phyloP scores from a whole-genome alignment of 2,797 vertebrate species.

The Cyclopterus lumpus region DNA sequence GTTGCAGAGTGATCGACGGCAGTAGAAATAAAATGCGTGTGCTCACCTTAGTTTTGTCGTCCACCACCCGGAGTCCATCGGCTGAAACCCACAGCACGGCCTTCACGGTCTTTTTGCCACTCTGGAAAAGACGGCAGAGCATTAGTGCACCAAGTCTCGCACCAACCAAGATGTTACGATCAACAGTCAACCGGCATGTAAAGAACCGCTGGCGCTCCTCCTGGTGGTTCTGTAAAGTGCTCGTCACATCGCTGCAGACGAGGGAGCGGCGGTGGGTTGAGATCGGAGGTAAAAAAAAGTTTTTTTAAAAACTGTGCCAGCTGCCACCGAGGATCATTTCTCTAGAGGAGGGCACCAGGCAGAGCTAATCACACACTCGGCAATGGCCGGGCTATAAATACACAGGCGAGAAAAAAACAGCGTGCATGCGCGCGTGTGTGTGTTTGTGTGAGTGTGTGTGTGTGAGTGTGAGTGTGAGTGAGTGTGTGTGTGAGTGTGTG shows the following conservation, averaged over 20 bases:
- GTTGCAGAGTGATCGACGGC: conserved; percentile 12
- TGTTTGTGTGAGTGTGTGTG: neutral
- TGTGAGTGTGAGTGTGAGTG: neutral
- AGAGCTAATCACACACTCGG: conserved; percentile 65
- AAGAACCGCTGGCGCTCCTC: neutral
- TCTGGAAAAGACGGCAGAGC: conserved; percentile 77
- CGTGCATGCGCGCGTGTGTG: too few relatives aligned
- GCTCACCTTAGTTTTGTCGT: conserved; percentile 96
- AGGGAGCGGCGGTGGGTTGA: conserved; percentile 14
- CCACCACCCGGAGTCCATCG: conserved; percentile 92
- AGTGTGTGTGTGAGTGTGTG: neutral
- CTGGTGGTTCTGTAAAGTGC: conserved; percentile 22
- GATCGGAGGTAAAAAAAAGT: conserved; percentile 1
- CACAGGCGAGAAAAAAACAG: conserved; percentile 23
- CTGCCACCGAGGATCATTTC: conserved; percentile 50
- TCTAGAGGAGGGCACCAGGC: conserved; percentile 64
- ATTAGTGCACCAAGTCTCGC: neutral
- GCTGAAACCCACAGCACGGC: conserved; percentile 94
- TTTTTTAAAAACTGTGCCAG: conserved; percentile 46
- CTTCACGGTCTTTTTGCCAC: conserved; percentile 92
- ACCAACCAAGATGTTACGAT: neutral
- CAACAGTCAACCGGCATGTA: conserved; percentile 17
- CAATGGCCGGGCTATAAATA: conserved; percentile 63
- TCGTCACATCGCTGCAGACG: conserved; percentile 23
- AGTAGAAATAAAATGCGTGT: too few relatives aligned